Base-by-base conservation (phyloP, 1,140 invertebrate genomes). In the Listronotus oregonensis region DNA sequence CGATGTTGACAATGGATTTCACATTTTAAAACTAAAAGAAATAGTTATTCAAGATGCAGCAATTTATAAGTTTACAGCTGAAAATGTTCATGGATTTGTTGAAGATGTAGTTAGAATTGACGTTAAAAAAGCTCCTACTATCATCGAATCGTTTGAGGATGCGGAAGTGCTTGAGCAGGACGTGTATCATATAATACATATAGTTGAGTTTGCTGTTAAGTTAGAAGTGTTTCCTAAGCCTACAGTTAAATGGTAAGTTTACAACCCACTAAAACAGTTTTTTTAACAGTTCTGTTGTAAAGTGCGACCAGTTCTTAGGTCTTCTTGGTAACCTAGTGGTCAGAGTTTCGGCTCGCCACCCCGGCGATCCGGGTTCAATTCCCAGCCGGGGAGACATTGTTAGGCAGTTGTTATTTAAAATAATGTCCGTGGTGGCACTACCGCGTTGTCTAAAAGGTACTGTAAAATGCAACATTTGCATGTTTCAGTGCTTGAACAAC, bases 171-270 rank as follows among this genome's bases (percentile, higher is more conserved):
- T 65, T 9, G 63, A 65, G 40, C 63, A 65, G 44, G 63, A 65
- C 43, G 56, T 65, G 18, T 65, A 40, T 15, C 63, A 65, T 52
- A 65, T 65, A 40, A 65, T 65, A 17, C 63, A 65, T 21, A 50
- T 31, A 39, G 63, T 59, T 5, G 63, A 58, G 49, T 65, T 65
- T 51, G 42, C 15, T 1, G 43, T 65, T 6, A 51, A 43, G 31
- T 37, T 65, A 17, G 63, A 65, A 37, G 63, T 43, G 12, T 65
- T 65, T 42, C 63, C 63, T 17, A 50, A 14, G 27, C 63, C 63
- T 5, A 40, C 34, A 56, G 63, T 65, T 4, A 58, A 51, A 44
- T 65, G 63, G 63, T 65, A 47, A 15, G 14, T 49, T 0, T 27
- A 50, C 32, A 12, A 17, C 0, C 6, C 14, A 50, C 15, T 17